Evolutionary conservation across 2,888 invertebrate genomes (phyloP), one percentile per base, ranked within the genome.

Genomic region (Eurois occulta): DNA sequence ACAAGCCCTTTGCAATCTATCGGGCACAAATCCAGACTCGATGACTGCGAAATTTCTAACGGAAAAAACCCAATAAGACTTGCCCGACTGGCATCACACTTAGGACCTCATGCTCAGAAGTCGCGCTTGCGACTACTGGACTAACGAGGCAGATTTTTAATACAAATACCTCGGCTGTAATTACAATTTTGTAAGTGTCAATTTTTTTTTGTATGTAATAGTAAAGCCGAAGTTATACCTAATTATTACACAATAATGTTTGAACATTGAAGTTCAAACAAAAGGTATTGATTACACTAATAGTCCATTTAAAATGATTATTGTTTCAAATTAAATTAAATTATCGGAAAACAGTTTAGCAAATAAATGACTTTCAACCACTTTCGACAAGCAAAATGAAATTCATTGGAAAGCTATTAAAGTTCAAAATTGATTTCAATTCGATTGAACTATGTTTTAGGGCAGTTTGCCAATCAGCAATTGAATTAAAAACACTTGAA

Each of bases 391-490:
- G 16, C 64, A 48, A 71, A 82, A 74, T 74, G 2, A 52, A 82
- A 85, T 76, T 74, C 13, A 82, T 74, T 77, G n/a, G 75, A 74
- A 74, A 18, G 48, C 60, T 52, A 68, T 77, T 77, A n/a, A 77
- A 72, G 72, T 83, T 75, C 24, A 76, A 83, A 86, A 83, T 76
- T 85, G 62, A 70, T 76, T 70, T 77, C 41, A 74, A 72, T 75
- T 58, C 24, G 18, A 28, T 28, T 24, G 43, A 78, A 78, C 60
- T 46, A 62, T 86, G 52, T 77, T 80, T 68, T 35, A 69, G 21
- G 75, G 71, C 58, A 68, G 75, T 80, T 77, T 76, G 60, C 64
- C 52, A 74, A 77, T 75, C 32, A 74, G 55, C 69, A 67, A 77
- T 69, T 72, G 32, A 74, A 74, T 74, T 77, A 32, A 70, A 75